Conservation (phyloP, 2,113 vertebrate genomes). For the Ibidorhyncha struthersii region DNA sequence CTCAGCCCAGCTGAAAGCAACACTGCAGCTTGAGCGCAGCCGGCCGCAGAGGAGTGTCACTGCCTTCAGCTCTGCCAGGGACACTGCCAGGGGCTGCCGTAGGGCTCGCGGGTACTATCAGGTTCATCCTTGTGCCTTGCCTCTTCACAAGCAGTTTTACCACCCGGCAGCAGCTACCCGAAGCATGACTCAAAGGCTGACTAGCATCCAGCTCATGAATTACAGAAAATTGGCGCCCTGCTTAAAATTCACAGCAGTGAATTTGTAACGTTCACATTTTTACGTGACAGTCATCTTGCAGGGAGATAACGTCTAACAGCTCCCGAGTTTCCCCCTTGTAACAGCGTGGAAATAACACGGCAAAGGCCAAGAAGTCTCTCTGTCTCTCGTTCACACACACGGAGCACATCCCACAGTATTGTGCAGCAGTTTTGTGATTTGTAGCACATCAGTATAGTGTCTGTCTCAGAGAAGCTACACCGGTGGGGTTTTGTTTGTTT, state of each 20-base stretch:
- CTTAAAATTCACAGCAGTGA: slow-evolving; percentile 52
- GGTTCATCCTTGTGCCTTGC: slow-evolving; percentile 36
- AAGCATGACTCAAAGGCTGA: slow-evolving; percentile 34
- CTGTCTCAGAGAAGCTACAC: not conserved
- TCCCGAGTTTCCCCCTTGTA: not conserved
- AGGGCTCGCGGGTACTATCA: slow-evolving; percentile 13
- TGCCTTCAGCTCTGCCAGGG: slow-evolving; percentile 2
- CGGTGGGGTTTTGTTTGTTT: rapidly evolving
- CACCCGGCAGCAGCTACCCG: slow-evolving; percentile 25
- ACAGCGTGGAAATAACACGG: not conserved
- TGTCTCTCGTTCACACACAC: not conserved
- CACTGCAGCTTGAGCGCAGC: not conserved
- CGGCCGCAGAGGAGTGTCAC: not conserved
- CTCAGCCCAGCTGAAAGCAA: slow-evolving; percentile 11
- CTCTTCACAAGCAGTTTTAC: slow-evolving; percentile 41
- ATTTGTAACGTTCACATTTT: not conserved
- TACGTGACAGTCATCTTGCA: not conserved
- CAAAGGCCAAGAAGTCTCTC: slow-evolving; percentile 7
- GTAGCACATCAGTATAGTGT: not conserved
- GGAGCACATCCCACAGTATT: not conserved
- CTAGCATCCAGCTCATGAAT: not conserved
- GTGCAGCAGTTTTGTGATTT: not conserved
- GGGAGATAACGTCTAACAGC: not conserved
- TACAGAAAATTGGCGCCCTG: slow-evolving; percentile 28
- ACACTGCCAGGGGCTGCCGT: not conserved